Evolutionary conservation across 2,888 invertebrate species (phyloP), one percentile per base, ranked within the genome.

Genomic region (Diarsia rubi): DNA sequence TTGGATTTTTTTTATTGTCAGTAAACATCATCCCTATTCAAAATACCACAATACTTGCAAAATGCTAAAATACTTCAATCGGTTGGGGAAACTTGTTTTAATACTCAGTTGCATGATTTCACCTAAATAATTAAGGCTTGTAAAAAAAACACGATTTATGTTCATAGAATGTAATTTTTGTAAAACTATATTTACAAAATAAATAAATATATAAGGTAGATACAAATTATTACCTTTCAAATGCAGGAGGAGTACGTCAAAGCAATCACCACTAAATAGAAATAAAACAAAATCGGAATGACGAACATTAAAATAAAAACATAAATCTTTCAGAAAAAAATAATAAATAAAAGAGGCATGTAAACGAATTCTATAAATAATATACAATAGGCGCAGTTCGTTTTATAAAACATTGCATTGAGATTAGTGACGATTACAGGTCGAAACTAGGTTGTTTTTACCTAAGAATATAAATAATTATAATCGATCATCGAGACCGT

Each of bases 131-230:
- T 19, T 14, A 54, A 57, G 19, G 57, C 27, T 19, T 31, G 57
- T 27, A 47, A 72, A 81, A 60, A 11, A 49, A 69, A 57, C 64
- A 42, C 70, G 73, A 54, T 72, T 72, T 52, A 16, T 71, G 37
- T 85, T 75, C 88, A 85, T 82, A 88, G 86, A 82, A 76, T 91
- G 84, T 91, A 91, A 91, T 92, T 91, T 89, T 88, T 88, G 88
- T 90, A 91, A 92, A 93, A 84, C 91, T 94, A 73, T 85, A 95
- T 96, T 94, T 95, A 95, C 95, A 96, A 94, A 93, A 92, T 75
- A 92, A 92, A 93, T 92, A 94, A 94, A 92, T 93, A 94, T 89
- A 93, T 87, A 91, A 91, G 91, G 82, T 76, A 47, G 78, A 79
- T 91, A 73, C 54, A 73, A 73, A 73, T 83, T 92, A 92, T 93